These are phyloP conservation scores for Diplogasteroides magnus DNA, from an alignment of 1,140 invertebrate genomes.

Conservation along the genomic window DNA sequence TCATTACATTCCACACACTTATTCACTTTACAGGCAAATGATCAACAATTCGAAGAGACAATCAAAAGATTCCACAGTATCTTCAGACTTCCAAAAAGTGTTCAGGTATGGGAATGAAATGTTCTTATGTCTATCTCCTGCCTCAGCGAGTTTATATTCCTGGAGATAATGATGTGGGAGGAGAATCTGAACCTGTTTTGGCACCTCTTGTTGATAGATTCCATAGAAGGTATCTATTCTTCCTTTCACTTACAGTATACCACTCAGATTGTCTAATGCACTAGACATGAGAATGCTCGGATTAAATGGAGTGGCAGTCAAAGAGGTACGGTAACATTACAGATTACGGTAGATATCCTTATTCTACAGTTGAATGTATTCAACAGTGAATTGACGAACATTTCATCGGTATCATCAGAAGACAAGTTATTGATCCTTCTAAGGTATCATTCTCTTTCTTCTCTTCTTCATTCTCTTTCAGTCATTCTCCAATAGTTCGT, in stretches of 20 bases:
- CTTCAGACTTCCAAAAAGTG: conserved; percentile 8
- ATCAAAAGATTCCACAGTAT: conserved; percentile 21
- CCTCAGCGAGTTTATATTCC: conserved; percentile 56
- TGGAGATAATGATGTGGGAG: conserved; percentile 60
- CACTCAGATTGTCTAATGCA: background rate
- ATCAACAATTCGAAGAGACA: conserved; percentile 18
- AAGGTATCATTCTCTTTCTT: background rate
- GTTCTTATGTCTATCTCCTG: too few species aligned
- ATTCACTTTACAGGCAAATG: too few species aligned
- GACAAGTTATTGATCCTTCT: background rate
- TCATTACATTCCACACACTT: background rate
- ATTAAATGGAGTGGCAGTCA: background rate
- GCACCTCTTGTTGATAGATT: conserved; percentile 52
- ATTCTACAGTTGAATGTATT: background rate
- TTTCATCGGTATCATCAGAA: background rate
- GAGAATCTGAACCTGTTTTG: conserved; percentile 55
- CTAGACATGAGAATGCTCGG: background rate
- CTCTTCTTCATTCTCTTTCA: too few species aligned
- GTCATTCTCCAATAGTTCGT: too few species aligned
- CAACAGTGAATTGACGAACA: background rate
- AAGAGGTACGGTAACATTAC: background rate
- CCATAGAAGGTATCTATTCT: conserved; percentile 23
- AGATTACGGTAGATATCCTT: too few species aligned
- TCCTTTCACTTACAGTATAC: background rate
- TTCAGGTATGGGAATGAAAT: too few species aligned